phyloP scores from a whole-genome alignment of 2,797 vertebrate species.

The Antrozous pallidus region DNA sequence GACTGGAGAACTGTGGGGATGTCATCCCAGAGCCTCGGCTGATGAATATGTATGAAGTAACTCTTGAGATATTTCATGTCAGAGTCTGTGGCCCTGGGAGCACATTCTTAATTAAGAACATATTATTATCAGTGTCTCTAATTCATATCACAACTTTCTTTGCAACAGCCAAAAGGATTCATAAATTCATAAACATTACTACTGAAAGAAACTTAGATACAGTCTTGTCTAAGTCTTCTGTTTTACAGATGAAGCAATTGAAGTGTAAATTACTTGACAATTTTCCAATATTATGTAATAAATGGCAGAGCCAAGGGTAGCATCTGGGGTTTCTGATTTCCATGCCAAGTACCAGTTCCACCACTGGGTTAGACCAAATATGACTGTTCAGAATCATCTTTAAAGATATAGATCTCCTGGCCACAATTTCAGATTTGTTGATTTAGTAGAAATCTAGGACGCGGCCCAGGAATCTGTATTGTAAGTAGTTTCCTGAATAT shows the following conservation, averaged over 20 bases:
- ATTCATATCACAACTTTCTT: neutral
- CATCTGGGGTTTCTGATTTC: neutral
- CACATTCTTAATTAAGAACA: neutral
- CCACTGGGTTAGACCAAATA: neutral
- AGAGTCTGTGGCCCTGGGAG: neutral
- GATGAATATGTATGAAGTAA: neutral
- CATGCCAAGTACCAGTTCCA: neutral
- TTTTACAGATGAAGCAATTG: constrained; percentile 15
- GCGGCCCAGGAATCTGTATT: neutral
- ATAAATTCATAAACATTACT: neutral
- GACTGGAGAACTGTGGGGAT: neutral
- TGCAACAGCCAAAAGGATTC: neutral
- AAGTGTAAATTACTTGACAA: neutral
- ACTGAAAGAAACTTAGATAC: constrained; percentile 1
- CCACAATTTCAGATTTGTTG: neutral
- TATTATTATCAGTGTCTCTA: neutral
- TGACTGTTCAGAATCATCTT: neutral
- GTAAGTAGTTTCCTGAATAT: neutral
- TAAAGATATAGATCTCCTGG: neutral
- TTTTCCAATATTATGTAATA: constrained; percentile 21
- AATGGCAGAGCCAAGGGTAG: neutral
- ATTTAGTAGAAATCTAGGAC: constrained; percentile 9
- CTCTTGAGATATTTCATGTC: neutral
- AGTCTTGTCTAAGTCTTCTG: constrained; percentile 9
- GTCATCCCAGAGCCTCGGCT: neutral